phyloP scores from a whole-genome alignment of 1,140 invertebrate species.

The Dolichoris vasculosae region DNA sequence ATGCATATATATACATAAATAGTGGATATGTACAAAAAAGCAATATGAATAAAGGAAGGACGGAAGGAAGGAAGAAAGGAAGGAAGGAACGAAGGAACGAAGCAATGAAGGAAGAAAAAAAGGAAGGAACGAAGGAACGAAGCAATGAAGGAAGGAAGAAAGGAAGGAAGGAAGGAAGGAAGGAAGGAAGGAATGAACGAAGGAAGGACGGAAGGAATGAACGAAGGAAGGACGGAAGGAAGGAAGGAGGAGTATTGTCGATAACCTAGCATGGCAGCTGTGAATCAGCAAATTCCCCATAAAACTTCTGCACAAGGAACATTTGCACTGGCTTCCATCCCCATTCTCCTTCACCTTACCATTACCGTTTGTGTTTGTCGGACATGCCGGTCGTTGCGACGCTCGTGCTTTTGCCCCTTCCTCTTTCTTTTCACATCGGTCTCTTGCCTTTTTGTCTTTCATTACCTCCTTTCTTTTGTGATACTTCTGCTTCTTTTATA shows the following conservation, averaged over 20 bases:
- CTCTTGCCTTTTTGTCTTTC: neutral
- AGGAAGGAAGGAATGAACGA: constrained; percentile 35
- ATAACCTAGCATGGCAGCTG: constrained; percentile 40
- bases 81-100: constrained; percentile 51
- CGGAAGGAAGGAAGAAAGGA: constrained; percentile 36
- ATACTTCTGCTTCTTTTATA: neutral
- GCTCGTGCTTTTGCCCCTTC: neutral
- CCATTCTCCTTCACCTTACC: neutral
- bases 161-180: constrained; percentile 51
- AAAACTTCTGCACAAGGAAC: constrained; percentile 47
- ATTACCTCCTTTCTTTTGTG: neutral
- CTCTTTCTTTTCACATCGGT: neutral
- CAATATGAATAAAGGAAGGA: neutral
- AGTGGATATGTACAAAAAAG: neutral
- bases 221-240: constrained; percentile 43
- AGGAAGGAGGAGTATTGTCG: constrained; percentile 46
- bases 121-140: constrained; percentile 22
- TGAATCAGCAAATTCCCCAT: constrained; percentile 53
- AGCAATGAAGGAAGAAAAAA: constrained; percentile 1
- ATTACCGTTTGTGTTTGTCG: neutral
- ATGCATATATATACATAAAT: neutral
- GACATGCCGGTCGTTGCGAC: constrained; percentile 28
- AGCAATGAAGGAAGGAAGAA: neutral
- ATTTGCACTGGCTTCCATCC: constrained; percentile 7
- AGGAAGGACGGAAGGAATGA: constrained; percentile 11